Base-by-base conservation (phyloP, 2,113 vertebrate species). In the Neodontobutis hainanensis region DNA sequence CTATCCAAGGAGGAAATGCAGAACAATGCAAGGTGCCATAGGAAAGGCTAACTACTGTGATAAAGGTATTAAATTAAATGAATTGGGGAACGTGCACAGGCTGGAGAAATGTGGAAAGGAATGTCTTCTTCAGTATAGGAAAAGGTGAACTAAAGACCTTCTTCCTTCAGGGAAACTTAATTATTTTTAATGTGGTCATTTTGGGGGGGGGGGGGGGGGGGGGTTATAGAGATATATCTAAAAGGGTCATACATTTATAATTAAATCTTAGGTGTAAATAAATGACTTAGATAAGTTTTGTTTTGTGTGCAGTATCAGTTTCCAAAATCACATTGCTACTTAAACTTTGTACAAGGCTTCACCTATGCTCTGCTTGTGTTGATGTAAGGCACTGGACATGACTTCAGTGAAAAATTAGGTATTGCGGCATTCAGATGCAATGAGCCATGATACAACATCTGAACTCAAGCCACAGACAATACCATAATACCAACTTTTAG, bases 11-110 rank as follows among this genome's bases (percentile, higher is more conserved):
- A 59, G 85, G 80, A 87, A 84, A 91, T 89, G 89, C 91, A 90
- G 92, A 94, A 93, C 84, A 93, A 94, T 95, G 94, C 94, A 95
- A 93, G 93, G 93, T 93, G 94, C 95, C 95, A 95, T 92, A 93
- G 90, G 92, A 85, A 79, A 86, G 79, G 78, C 50, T 85, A 85
- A 83, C 73, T 66, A 84, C 78, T 83, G 81, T 81, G 68, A 87
- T 69, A 62, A 77, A 75, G 72, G 52, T 36, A 68, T 36, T 51
- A 3, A 68, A 9, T 45, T 59, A 75, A 73, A 69, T 35, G 58
- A 69, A 75, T 49, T 71, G 57, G 53, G 44, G 12, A 34, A 57
- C 71, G 77, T 66, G 65, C 62, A 58, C 67, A 70, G 74, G 68
- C 77, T 64, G 56, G 53, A 64, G 50, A 82, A 78, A 47, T 65